Evolutionary conservation across 2,113 vertebrate genomes (phyloP).

Genomic region (Mustela nigripes): DNA sequence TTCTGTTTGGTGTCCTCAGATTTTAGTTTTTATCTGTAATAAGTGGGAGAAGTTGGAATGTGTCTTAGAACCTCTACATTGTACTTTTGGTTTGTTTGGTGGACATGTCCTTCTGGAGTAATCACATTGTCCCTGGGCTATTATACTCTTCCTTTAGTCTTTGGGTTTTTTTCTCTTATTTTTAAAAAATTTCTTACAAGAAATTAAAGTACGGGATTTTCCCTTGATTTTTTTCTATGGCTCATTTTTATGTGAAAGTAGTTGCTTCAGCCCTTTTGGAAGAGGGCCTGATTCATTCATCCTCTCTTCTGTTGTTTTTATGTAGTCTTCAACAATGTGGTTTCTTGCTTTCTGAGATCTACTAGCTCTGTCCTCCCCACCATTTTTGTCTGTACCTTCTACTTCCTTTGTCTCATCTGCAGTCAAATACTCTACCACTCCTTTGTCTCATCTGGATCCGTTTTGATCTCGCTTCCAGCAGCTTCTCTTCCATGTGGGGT

Average conservation of each 20-base stretch:
- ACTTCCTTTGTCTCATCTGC: neutral
- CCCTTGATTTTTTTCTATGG: neutral
- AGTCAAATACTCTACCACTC: neutral
- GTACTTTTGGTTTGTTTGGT: neutral
- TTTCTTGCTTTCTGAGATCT: slow-evolving; percentile 15
- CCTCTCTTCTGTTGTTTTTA: neutral
- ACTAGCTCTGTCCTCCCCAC: neutral
- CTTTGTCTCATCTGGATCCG: neutral
- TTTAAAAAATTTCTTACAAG: neutral
- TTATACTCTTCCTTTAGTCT: neutral
- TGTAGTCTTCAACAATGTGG: neutral
- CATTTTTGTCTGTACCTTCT: neutral
- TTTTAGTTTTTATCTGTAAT: neutral
- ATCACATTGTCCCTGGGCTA: neutral
- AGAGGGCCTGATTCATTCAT: neutral
- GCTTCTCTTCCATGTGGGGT: neutral
- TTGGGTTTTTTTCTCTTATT: neutral
- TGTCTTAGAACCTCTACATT: neutral
- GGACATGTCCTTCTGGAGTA: neutral
- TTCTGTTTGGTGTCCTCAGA: neutral
- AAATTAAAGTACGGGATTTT: neutral
- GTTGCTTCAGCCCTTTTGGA: neutral
- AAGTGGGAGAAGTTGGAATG: neutral
- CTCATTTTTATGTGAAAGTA: neutral
- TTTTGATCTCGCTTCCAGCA: neutral